Evolutionary conservation across 2,797 vertebrate genomes (phyloP).

Genomic region (Siniperca scherzeri): DNA sequence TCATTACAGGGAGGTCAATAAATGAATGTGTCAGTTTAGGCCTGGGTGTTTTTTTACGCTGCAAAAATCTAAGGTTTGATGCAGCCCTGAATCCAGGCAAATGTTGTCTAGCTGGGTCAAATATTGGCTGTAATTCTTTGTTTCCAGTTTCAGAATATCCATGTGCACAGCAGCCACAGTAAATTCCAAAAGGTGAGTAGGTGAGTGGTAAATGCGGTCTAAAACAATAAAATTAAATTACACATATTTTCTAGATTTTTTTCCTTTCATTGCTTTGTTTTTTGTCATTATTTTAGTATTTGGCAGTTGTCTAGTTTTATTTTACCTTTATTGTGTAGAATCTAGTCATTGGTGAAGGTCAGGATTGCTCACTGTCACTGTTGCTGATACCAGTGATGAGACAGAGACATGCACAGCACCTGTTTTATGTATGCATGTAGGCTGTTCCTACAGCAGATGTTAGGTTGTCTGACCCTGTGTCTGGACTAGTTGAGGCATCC

Average conservation of each 20-base stretch:
- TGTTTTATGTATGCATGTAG: conserved; percentile 45
- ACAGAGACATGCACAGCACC: conserved; percentile 31
- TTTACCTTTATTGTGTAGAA: not conserved
- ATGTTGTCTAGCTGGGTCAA: not conserved
- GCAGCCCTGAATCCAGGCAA: not conserved
- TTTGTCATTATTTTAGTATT: not conserved
- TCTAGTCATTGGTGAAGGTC: not conserved
- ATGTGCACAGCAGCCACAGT: not conserved
- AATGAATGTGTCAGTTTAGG: conserved; percentile 1
- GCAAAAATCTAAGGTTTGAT: not conserved
- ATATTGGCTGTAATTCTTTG: not conserved
- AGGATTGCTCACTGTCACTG: conserved; percentile 3
- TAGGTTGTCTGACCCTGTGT: conserved; percentile 33
- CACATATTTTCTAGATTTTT: not conserved
- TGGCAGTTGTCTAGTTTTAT: not conserved
- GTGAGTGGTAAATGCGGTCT: not conserved
- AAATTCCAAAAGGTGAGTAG: not conserved
- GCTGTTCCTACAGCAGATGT: conserved; percentile 43
- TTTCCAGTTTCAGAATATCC: not conserved
- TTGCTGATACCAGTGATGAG: conserved; percentile 32
- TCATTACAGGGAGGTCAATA: not conserved
- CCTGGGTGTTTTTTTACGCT: not conserved
- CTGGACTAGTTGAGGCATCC: conserved; percentile 8
- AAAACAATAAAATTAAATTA: not conserved
- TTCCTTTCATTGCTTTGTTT: not conserved